Percentiles rank a stretch among this genome's conserved stretches.
phyloP scores from a whole-genome alignment of 2,113 vertebrate genomes.

The Neoarius graeffei region DNA sequence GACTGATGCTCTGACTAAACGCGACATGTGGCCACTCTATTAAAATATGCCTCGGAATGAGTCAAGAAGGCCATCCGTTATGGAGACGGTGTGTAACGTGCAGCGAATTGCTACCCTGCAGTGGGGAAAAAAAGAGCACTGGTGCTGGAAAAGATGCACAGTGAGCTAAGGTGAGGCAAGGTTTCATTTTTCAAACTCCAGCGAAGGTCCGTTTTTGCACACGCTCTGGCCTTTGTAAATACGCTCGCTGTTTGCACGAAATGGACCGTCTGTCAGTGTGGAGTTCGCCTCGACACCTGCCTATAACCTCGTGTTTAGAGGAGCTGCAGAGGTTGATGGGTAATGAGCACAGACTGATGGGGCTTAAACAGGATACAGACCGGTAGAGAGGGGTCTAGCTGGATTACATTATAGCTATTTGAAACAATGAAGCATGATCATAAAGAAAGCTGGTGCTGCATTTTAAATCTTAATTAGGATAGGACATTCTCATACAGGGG shows the following conservation, averaged over 20 bases:
- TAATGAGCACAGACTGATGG: background rate
- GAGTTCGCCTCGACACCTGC: conserved; percentile 19
- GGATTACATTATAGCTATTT: background rate
- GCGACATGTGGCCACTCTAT: conserved; percentile 8
- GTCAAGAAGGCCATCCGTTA: conserved; percentile 32
- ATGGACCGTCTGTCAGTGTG: conserved; percentile 43
- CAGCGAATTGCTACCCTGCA: background rate
- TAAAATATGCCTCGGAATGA: conserved; percentile 31
- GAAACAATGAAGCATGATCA: background rate
- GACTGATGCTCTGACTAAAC: conserved; percentile 29
- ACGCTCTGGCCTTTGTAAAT: conserved; percentile 29
- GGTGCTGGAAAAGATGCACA: conserved; percentile 25
- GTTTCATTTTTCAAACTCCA: conserved; percentile 39
- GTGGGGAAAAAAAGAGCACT: background rate
- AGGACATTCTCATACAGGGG: background rate
- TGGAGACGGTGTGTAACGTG: conserved; percentile 24
- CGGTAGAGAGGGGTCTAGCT: conserved; percentile 1
- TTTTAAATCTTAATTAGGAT: background rate
- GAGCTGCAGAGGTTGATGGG: conserved; percentile 1
- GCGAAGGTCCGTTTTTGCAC: conserved; percentile 29
- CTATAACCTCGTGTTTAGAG: conserved; percentile 33
- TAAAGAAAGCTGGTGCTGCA: background rate
- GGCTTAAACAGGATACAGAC: background rate
- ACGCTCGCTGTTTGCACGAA: conserved; percentile 20
- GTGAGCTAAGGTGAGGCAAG: conserved; percentile 27